These are phyloP conservation scores for Kradibia gibbosae DNA, from an alignment of 1,140 invertebrate genomes.

Conservation along the genomic window DNA sequence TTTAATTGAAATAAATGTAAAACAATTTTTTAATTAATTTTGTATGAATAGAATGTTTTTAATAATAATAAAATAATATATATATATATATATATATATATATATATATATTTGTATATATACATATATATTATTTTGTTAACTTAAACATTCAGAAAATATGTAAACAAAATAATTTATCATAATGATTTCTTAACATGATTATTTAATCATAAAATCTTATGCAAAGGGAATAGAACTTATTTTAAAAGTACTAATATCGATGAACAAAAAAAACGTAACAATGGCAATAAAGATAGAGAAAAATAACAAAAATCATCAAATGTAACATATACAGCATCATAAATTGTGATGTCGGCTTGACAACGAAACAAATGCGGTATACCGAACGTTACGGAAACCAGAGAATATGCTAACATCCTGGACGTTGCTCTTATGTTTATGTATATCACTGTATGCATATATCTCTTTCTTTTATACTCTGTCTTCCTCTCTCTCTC, in stretches of 20 bases:
- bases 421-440: neutral
- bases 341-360: slow-evolving; percentile 34
- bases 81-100: too few relatives aligned
- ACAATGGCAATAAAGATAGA: slow-evolving; percentile 33
- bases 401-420: slow-evolving; percentile 3
- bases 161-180: too few relatives aligned
- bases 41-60: too few relatives aligned
- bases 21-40: too few relatives aligned
- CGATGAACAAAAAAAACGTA: slow-evolving; percentile 7
- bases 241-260: neutral
- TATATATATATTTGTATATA: too few relatives aligned
- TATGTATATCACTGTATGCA: neutral
- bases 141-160: too few relatives aligned
- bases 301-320: slow-evolving; percentile 2
- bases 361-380: neutral
- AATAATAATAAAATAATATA: too few relatives aligned
- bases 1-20: too few relatives aligned
- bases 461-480: neutral
- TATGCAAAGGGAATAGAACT: neutral
- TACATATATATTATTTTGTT: too few relatives aligned
- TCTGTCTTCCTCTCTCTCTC: neutral
- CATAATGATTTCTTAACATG: neutral
- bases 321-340: slow-evolving; percentile 11
- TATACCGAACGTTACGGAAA: neutral
- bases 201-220: neutral